Evolutionary conservation across 2,113 vertebrate genomes (phyloP).

Genomic region (Noturus placidus): DNA sequence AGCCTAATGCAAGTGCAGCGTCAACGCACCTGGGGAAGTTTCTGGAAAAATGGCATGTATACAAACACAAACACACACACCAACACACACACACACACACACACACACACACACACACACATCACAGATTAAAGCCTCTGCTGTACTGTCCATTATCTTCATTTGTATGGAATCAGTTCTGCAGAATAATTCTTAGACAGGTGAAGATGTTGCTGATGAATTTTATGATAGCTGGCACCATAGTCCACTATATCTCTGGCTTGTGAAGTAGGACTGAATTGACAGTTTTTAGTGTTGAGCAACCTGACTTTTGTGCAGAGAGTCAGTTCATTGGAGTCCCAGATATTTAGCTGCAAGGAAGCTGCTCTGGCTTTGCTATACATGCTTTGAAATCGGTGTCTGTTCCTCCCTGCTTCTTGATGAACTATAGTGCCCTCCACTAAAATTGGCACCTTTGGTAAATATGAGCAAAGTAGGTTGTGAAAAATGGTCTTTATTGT

Average conservation of each 20-base stretch:
- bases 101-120: conserved; percentile 3
- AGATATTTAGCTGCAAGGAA: too few relatives aligned
- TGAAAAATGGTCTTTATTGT: too few relatives aligned
- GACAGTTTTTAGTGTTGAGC: background rate
- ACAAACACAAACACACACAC: conserved; percentile 1
- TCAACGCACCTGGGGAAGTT: conserved; percentile 37
- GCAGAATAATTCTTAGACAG: background rate
- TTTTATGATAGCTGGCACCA: background rate
- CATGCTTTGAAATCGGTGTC: background rate
- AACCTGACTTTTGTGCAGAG: background rate
- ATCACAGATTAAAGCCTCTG: background rate
- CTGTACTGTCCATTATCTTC: background rate
- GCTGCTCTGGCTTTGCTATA: too few relatives aligned
- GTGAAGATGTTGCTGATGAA: background rate
- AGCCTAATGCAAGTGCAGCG: conserved; percentile 57
- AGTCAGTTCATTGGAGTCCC: background rate
- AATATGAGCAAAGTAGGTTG: too few relatives aligned
- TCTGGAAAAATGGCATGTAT: conserved; percentile 31
- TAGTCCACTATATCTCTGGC: background rate
- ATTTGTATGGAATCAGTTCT: background rate
- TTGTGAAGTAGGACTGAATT: background rate
- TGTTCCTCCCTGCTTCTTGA: background rate
- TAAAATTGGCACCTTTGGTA: too few relatives aligned
- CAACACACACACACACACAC: conserved; percentile 6
- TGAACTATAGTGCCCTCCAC: background rate